Percentiles rank a stretch among this genome's conserved stretches.
Evolutionary conservation across 2,888 invertebrate species (phyloP).

Genomic region (Diarsia mendica): DNA sequence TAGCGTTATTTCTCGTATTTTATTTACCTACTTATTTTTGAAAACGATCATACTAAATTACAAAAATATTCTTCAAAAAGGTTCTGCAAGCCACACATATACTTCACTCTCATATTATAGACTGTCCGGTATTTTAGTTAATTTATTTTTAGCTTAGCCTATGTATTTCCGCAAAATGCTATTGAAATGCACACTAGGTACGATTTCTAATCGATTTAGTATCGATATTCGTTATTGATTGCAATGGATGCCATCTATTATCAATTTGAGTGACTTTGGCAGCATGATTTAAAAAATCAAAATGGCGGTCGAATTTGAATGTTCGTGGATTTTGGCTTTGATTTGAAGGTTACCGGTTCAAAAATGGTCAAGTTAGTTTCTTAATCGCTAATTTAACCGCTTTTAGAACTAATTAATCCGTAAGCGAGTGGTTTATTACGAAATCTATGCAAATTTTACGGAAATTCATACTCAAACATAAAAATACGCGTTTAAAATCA

Average conservation of each 20-base stretch:
- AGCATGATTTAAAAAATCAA: conserved; percentile 32
- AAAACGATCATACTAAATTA: not conserved
- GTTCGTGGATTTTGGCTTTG: conserved; percentile 18
- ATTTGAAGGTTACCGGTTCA: conserved; percentile 17
- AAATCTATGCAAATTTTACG: not conserved
- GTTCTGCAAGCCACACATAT: conserved; percentile 66
- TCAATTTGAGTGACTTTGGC: conserved; percentile 16
- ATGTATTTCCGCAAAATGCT: conserved; percentile 78
- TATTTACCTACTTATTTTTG: not conserved
- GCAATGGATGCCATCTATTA: not conserved
- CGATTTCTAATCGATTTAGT: conserved; percentile 69
- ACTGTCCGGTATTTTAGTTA: conserved; percentile 81
- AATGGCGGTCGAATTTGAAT: conserved; percentile 35
- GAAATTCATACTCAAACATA: not conserved
- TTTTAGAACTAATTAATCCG: not conserved
- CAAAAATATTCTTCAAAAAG: conserved; percentile 12
- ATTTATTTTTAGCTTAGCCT: conserved; percentile 80
- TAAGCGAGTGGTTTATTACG: not conserved
- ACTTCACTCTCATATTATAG: conserved; percentile 74
- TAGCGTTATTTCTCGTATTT: not conserved
- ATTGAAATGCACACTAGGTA: conserved; percentile 70
- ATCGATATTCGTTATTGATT: conserved; percentile 18
- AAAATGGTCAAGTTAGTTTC: not conserved
- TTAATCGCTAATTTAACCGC: not conserved
- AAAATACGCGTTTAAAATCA: not conserved